Evolutionary conservation across 1,140 invertebrate genomes (phyloP), one percentile per base, ranked within the genome.

Genomic region (Hylyphantes graminicola): DNA sequence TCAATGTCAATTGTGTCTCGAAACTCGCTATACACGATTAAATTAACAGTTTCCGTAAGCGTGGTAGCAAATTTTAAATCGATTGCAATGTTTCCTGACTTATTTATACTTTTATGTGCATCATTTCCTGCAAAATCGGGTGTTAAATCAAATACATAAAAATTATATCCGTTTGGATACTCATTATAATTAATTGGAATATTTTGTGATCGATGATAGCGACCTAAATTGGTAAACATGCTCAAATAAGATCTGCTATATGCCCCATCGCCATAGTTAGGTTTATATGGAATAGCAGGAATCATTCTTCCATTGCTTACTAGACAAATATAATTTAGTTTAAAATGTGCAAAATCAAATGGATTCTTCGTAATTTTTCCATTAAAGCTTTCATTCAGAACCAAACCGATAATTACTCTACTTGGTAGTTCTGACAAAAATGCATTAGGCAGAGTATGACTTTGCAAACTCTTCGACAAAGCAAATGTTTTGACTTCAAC

Each of bases 1-100:
- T 78, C 48, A 15, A 78, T 67, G 64, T 78, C 76, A 48, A 54
- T 78, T 19, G 51, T 67, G 19, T 78, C 67, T 54, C 61, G 48
- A 13, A 53, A 78, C 67, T 78, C 76, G 15, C 61, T 13, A 53
- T 78, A 78, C 19, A 55, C 64, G 0, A 78, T 15, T 19, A 78
- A 64, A 54, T 13, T 78, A 0, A 65, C 11, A 12, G 76, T 78
- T 19, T 67, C 50, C n/a, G 76, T 4, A 11, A 78, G 64, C 4
- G 63, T 13, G 17, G 0, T 13, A 5, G 6, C 35, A 57, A 78
- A 78, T 54, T 78, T 55, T 6, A 78, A 9, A 11, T 67, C 76
- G 7, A 78, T 54, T 11, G 51, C 19, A 12, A 78, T 64, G 55
- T 78, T 78, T 55, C 61, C 50, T 9, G 0, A 65, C 55, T 67